Percentiles rank a stretch among this genome's conserved stretches.
Evolutionary conservation across 1,140 invertebrate species (phyloP).

Genomic region (Lepeophtheirus salmonis): DNA sequence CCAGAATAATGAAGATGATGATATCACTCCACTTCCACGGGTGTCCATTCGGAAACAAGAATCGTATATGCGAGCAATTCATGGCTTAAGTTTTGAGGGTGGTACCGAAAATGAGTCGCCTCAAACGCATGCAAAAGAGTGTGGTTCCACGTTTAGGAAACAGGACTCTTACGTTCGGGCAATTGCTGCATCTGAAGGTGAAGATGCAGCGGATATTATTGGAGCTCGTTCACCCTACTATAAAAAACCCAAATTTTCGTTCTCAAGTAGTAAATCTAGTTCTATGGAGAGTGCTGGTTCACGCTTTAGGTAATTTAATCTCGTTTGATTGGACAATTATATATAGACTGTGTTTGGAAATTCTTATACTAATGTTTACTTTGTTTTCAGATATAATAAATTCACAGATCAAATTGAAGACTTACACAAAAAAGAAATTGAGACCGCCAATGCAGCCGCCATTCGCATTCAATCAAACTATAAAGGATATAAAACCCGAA

Average conservation of each 20-base stretch:
- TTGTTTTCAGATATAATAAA: background rate
- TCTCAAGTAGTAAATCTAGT: background rate
- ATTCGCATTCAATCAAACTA: background rate
- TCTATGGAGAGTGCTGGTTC: background rate
- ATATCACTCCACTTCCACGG: background rate
- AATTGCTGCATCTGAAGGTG: background rate
- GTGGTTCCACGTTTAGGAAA: background rate
- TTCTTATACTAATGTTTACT: background rate
- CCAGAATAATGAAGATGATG: background rate
- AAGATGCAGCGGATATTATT: background rate
- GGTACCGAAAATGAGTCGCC: no score
- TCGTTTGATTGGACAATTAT: no score
- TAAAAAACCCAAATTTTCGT: background rate
- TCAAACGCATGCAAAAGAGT: no score
- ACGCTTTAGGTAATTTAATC: background rate
- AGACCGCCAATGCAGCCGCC: background rate
- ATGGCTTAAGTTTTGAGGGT: background rate
- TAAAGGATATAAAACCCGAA: slow-evolving; percentile 5
- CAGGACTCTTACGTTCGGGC: slow-evolving; percentile 7
- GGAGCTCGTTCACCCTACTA: background rate
- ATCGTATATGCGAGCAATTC: slow-evolving; percentile 10
- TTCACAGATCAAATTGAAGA: background rate
- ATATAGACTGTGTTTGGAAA: background rate
- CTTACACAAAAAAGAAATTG: background rate
- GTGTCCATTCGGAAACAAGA: slow-evolving; percentile 3